Evolutionary conservation across 2,113 vertebrate genomes (phyloP), one percentile per base, ranked within the genome.

Genomic region (Poicephalus gulielmi): DNA sequence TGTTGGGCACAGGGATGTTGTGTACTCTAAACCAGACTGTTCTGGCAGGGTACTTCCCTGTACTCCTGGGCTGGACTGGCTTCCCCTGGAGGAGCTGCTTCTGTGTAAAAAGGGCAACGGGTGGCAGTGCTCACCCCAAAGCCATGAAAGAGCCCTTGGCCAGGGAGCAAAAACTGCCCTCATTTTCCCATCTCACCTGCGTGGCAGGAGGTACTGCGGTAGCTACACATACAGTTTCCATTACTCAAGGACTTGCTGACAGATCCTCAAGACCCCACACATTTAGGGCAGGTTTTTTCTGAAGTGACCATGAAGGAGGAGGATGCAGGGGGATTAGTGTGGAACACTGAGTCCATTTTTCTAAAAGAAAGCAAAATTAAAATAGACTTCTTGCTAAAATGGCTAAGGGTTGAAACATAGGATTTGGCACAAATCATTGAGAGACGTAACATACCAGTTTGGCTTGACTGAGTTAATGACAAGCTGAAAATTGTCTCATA

Each of bases 91-190:
- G 57, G 33, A 3, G 3, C 23, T 18, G 16, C 53, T 94, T 92
- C 60, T 62, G 73, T 73, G 77, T 92, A 79, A 80, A 92, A 96
- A 96, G 90, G 82, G 77, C 85, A 95, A 80, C 67, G 92, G 85
- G 89, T 93, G 91, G 79, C 82, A 71, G 73, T n/a, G 35, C 57
- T 84, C 11, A 1, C 23, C 14, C 73, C 88, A 92, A 87, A 89
- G 89, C 77, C 93, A 57, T 3, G 5, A 67, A 59, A 33, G 49
- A 82, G 43, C 23, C 43, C 30, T 43, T 64, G 68, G 43, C 55
- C 31, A 3, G 4, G 31, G 52, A 53, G 81, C 1, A 1, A 78
- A 43, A 74, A 28, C 18, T 11, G 18, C 43, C 5, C 50, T 74
- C 4, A 3, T 10, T 4, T 64, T 79, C 55, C n/a, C 49, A 28